These are phyloP conservation scores for Metopia argyrocephala DNA, from an alignment of 2,888 invertebrate genomes.

Conservation along the genomic window DNA sequence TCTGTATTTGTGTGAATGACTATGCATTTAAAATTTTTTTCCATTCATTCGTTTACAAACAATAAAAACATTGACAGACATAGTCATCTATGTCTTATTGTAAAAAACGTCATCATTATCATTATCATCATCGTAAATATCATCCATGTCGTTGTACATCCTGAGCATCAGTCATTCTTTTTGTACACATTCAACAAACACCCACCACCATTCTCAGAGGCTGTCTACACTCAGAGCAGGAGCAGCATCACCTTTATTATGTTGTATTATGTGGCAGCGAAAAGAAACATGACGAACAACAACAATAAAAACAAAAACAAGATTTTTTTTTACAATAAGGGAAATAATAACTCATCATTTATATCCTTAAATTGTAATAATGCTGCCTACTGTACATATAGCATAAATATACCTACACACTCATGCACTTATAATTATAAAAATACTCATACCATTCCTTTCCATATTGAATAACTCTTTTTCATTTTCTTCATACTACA, in stretches of 20 bases:
- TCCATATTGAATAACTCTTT: slow-evolving; percentile 17
- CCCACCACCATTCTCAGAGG: slow-evolving; percentile 1
- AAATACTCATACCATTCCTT: background rate
- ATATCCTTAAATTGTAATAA: slow-evolving; percentile 55
- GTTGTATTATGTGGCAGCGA: slow-evolving; percentile 52
- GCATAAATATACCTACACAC: background rate
- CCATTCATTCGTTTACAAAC: slow-evolving; percentile 20
- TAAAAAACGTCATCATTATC: slow-evolving; percentile 35
- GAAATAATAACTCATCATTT: slow-evolving; percentile 62
- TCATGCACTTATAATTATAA: slow-evolving; percentile 1
- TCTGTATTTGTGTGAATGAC: background rate
- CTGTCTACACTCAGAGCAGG: background rate
- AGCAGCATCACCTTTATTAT: slow-evolving; percentile 55
- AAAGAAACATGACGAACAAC: slow-evolving; percentile 41
- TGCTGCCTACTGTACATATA: slow-evolving; percentile 24
- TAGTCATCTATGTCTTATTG: slow-evolving; percentile 33
- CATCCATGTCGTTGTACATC: slow-evolving; percentile 51
- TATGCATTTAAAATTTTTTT: background rate
- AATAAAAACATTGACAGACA: slow-evolving; percentile 39
- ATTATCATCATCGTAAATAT: background rate
- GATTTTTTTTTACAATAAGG: slow-evolving; percentile 47
- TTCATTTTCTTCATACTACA: background rate
- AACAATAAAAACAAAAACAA: background rate
- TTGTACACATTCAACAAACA: slow-evolving; percentile 4
- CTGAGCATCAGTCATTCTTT: slow-evolving; percentile 14